Evolutionary conservation across 2,888 invertebrate genomes (phyloP).

Genomic region (Ashinkailepas kermadecensis): DNA sequence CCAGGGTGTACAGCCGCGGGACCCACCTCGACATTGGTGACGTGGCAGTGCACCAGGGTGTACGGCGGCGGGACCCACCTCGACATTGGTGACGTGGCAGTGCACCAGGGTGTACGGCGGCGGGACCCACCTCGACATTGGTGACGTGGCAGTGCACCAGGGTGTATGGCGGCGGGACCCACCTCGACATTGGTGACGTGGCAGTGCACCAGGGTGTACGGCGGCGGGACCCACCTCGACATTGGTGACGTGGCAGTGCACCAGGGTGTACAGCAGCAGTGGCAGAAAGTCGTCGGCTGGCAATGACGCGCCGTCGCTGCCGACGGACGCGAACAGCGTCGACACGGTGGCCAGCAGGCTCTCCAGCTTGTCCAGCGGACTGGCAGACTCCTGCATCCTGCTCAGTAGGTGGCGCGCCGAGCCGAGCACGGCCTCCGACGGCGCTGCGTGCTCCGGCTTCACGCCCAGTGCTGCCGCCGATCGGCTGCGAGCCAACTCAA

Average conservation of each 20-base stretch:
- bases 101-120: background rate
- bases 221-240: constrained; percentile 48
- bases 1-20: too few species aligned
- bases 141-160: constrained; percentile 52
- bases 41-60: too few species aligned
- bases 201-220: constrained; percentile 81
- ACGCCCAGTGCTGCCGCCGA: constrained; percentile 28
- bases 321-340: constrained; percentile 55
- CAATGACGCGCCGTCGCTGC: constrained; percentile 43
- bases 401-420: constrained; percentile 46
- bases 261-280: constrained; percentile 81
- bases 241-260: constrained; percentile 77
- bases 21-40: too few species aligned
- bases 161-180: background rate
- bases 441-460: background rate
- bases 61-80: too few species aligned
- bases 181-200: constrained; percentile 72
- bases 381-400: constrained; percentile 80
- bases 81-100: too few species aligned
- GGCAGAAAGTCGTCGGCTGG: constrained; percentile 86
- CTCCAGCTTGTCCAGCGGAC: constrained; percentile 87
- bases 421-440: background rate
- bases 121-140: constrained; percentile 55
- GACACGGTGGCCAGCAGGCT: constrained; percentile 81
- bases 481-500: constrained; percentile 31